These are phyloP conservation scores for Formica selysi DNA, from an alignment of 1,140 invertebrate species.

Conservation along the genomic window DNA sequence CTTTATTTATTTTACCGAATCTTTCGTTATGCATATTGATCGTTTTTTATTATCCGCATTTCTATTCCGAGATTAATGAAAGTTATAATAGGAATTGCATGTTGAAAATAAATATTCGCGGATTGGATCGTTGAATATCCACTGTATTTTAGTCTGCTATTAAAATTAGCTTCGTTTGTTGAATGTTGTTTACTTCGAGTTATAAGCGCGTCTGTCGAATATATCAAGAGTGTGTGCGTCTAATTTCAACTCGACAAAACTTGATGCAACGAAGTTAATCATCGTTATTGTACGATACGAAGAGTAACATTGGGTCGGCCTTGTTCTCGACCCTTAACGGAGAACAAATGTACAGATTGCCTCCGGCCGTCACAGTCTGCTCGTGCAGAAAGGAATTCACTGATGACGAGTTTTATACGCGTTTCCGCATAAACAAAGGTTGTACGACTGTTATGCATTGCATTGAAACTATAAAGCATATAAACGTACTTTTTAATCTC, in stretches of 20 bases:
- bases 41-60: not conserved
- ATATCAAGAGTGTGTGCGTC: not conserved
- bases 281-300: conserved; percentile 63
- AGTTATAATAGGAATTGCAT: conserved; percentile 28
- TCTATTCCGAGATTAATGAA: not conserved
- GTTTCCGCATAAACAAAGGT: conserved; percentile 72
- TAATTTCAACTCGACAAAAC: conserved; percentile 14
- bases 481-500: conserved; percentile 39
- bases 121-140: not conserved
- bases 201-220: conserved; percentile 4
- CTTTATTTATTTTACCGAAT: not conserved
- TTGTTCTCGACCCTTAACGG: conserved; percentile 62
- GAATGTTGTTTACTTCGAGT: not conserved
- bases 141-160: conserved; percentile 27
- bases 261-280: conserved; percentile 66
- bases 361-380: conserved; percentile 19
- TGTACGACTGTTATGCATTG: conserved; percentile 56
- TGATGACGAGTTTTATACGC: conserved; percentile 59
- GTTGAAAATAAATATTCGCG: conserved; percentile 35
- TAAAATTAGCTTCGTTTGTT: conserved; percentile 39
- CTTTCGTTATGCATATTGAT: not conserved
- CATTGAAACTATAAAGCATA: conserved; percentile 68
- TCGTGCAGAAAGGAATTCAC: conserved; percentile 55
- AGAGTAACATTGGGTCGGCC: conserved; percentile 28
- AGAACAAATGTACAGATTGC: conserved; percentile 52